Percentiles rank a stretch among this genome's conserved stretches.
Evolutionary conservation across 2,797 vertebrate species (phyloP).

Genomic region (Sebastes elongatus): DNA sequence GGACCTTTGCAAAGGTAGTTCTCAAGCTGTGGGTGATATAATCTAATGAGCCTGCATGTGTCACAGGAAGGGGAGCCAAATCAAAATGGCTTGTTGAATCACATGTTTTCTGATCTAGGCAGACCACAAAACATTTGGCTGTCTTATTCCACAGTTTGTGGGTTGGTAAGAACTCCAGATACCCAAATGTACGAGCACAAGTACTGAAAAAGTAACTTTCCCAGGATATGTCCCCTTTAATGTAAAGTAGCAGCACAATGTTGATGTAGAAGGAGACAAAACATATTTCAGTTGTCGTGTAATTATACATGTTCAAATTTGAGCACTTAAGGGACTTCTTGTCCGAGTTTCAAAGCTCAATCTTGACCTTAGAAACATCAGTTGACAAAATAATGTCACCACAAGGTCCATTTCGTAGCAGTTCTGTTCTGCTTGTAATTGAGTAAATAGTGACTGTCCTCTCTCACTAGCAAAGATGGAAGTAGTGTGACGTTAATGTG

Average conservation of each 20-base stretch:
- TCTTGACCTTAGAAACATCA: not conserved
- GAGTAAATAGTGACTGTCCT: not conserved
- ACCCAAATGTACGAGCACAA: too few relatives aligned
- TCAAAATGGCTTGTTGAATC: too few relatives aligned
- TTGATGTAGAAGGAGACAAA: not conserved
- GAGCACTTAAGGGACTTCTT: not conserved
- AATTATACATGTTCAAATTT: not conserved
- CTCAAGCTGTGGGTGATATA: too few relatives aligned
- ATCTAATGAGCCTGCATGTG: too few relatives aligned
- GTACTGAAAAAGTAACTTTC: not conserved
- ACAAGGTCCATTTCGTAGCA: not conserved
- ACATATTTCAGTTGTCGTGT: not conserved
- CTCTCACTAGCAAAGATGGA: constrained; percentile 17
- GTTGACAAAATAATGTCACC: constrained; percentile 5
- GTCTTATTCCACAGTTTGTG: too few relatives aligned
- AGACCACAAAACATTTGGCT: too few relatives aligned
- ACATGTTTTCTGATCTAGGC: too few relatives aligned
- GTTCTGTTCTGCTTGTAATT: constrained; percentile 15
- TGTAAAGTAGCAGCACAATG: not conserved
- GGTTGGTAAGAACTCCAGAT: too few relatives aligned
- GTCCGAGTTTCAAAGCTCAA: not conserved
- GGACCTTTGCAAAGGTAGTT: too few relatives aligned
- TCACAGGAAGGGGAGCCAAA: too few relatives aligned
- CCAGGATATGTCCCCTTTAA: not conserved
- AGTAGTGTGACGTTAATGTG: constrained; percentile 14